These are phyloP conservation scores for Embiotoca jacksoni DNA, from an alignment of 2,113 vertebrate genomes.

Conservation along the genomic window DNA sequence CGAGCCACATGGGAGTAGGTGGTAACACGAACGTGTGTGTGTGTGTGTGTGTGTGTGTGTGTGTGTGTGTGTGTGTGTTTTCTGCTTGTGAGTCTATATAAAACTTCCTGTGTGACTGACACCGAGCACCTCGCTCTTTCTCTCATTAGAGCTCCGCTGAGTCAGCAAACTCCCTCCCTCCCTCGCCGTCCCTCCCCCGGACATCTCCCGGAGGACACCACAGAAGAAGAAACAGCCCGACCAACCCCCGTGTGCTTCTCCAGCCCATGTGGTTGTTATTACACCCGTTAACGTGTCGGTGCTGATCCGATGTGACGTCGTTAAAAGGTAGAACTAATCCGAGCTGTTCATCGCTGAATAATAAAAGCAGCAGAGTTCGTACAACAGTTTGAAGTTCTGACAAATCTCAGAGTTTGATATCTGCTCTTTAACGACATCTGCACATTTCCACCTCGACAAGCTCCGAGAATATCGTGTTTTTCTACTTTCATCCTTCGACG, in stretches of 20 bases:
- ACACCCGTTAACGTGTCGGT: constrained; percentile 27
- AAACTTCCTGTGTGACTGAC: constrained; percentile 36
- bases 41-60: neutral
- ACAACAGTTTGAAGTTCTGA: no score
- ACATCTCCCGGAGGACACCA: constrained; percentile 51
- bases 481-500: no score
- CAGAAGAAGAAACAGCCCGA: constrained; percentile 32
- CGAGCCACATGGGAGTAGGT: constrained; percentile 20
- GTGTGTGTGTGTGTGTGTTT: constrained; percentile 15
- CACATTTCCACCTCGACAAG: no score
- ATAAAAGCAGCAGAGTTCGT: neutral
- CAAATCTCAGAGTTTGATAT: no score
- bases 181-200: neutral
- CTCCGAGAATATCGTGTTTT: neutral
- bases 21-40: constrained; percentile 16
- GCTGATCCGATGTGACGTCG: neutral
- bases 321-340: neutral
- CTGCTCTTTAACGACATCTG: no score
- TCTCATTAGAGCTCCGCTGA: constrained; percentile 68
- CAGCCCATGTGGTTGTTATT: constrained; percentile 55
- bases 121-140: constrained; percentile 10
- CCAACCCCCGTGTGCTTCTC: neutral
- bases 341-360: neutral
- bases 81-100: neutral
- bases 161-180: constrained; percentile 48